These are phyloP conservation scores for Sebastes alutus DNA, from an alignment of 2,797 vertebrate genomes.

Conservation along the genomic window DNA sequence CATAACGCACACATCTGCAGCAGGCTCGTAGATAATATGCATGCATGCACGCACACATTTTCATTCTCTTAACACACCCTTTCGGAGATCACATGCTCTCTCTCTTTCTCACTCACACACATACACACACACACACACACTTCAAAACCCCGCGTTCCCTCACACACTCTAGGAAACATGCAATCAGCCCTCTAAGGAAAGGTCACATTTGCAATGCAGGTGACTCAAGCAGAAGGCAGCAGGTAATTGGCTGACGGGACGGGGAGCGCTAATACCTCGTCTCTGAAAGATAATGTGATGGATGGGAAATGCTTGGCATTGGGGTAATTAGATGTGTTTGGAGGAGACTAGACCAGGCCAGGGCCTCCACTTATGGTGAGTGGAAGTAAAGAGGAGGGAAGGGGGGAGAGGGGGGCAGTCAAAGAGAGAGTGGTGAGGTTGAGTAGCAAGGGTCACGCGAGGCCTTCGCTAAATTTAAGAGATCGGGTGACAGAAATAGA, in stretches of 20 bases:
- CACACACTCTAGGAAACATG: conserved; percentile 88
- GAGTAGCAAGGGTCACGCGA: conserved; percentile 42
- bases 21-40: conserved; percentile 16
- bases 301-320: conserved; percentile 86
- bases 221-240: conserved; percentile 86
- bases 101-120: conserved; percentile 8
- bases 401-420: conserved; percentile 8
- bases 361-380: conserved; percentile 73
- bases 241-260: conserved; percentile 94
- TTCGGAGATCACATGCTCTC: conserved; percentile 34
- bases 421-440: conserved; percentile 41
- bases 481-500: conserved; percentile 17
- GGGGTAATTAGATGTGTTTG: conserved; percentile 88
- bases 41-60: conserved; percentile 24
- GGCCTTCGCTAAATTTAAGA: conserved; percentile 39
- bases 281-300: conserved; percentile 88
- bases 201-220: conserved; percentile 99
- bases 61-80: conserved; percentile 54
- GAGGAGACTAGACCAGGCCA: conserved; percentile 70
- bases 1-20: conserved; percentile 5
- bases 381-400: conserved; percentile 51
- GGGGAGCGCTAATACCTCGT: conserved; percentile 86
- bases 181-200: conserved; percentile 93
- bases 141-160: conserved; percentile 49
- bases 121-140: conserved; percentile 25